Evolutionary conservation across 2,113 vertebrate species (phyloP).

Genomic region (Ancistrus triradiatus): DNA sequence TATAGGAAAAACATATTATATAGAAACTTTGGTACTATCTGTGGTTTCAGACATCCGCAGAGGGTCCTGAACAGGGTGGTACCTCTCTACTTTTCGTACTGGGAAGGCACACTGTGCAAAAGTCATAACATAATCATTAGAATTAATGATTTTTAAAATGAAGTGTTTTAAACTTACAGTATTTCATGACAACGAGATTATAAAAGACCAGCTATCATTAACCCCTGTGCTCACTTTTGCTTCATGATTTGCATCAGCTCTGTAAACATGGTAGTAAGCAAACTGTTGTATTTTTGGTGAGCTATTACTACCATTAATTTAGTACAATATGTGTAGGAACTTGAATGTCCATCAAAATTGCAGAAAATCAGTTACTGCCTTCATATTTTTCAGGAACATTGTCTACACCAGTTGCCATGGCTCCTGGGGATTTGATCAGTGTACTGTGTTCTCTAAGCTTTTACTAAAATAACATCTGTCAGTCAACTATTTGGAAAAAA

Average conservation of each 20-base stretch:
- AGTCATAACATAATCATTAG: no score
- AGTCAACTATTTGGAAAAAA: conserved; percentile 52
- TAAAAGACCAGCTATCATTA: not conserved
- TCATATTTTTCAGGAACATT: conserved; percentile 70
- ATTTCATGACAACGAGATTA: not conserved
- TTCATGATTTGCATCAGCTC: not conserved
- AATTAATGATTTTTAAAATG: no score
- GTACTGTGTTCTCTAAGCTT: conserved; percentile 56
- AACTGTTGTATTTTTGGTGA: not conserved
- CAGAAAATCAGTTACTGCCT: conserved; percentile 53
- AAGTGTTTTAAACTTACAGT: not conserved
- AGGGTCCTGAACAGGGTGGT: no score
- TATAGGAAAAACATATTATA: no score
- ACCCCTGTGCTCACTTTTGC: not conserved
- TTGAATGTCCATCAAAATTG: conserved; percentile 54
- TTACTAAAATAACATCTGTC: conserved; percentile 74
- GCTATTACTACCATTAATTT: not conserved
- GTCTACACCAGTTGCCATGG: conserved; percentile 64
- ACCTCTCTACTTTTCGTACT: no score
- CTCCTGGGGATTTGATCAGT: conserved; percentile 66
- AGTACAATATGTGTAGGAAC: no score
- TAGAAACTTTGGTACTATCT: no score
- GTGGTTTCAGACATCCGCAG: no score
- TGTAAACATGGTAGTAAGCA: not conserved
- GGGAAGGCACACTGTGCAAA: no score